A percentile compares a stretch with the other conserved stretches of the same genome.
Evolutionary conservation across 2,888 invertebrate species (phyloP).

Genomic region (Drosophila stalkeri): DNA sequence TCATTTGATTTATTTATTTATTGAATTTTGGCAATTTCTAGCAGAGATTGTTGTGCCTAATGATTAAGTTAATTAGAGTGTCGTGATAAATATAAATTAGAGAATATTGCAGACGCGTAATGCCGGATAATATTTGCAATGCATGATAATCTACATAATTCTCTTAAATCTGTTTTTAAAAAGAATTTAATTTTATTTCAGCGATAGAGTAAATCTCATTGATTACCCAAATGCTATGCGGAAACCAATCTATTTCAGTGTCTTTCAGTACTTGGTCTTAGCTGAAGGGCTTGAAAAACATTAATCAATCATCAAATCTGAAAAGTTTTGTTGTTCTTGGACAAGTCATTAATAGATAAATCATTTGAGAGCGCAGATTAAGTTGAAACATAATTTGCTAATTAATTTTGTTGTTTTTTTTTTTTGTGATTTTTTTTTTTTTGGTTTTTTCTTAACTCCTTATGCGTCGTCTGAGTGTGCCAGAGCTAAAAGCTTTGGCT

Average conservation of each 20-base stretch:
- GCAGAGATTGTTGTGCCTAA: not conserved
- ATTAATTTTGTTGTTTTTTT: constrained; percentile 3
- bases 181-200: not conserved
- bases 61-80: not conserved
- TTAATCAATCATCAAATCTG: constrained; percentile 16
- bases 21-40: not conserved
- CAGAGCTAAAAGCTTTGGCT: constrained; percentile 14
- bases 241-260: not conserved
- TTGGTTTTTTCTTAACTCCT: not conserved
- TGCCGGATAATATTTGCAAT: not conserved
- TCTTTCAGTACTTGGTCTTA: not conserved
- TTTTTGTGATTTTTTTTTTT: not conserved
- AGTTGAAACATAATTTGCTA: constrained; percentile 19
- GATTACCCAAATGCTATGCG: not conserved
- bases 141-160: not conserved
- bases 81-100: too few relatives aligned
- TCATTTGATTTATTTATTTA: not conserved
- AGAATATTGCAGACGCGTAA: not conserved
- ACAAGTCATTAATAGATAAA: constrained; percentile 4
- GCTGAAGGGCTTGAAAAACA: constrained; percentile 2
- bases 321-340: not conserved
- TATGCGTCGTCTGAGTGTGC: not conserved
- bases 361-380: constrained; percentile 6
- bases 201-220: not conserved
- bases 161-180: not conserved